These are phyloP conservation scores for Ictalurus punctatus DNA, from an alignment of 2,113 vertebrate genomes.

Conservation along the genomic window DNA sequence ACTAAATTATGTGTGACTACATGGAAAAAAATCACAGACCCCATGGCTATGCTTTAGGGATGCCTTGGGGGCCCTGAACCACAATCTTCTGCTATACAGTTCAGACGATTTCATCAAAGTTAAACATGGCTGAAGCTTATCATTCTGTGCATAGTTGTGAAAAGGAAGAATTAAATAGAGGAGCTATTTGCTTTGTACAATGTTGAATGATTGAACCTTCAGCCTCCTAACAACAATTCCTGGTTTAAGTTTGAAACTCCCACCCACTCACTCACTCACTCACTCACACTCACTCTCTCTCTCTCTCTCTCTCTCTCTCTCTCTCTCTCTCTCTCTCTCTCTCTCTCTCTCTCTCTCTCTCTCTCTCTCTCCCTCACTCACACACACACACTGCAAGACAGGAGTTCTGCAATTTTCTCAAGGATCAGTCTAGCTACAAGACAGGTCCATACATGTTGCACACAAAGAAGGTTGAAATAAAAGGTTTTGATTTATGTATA, in stretches of 20 bases:
- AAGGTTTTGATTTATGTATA: constrained; percentile 30
- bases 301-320: no score
- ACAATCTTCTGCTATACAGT: background rate
- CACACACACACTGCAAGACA: background rate
- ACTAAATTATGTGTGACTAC: background rate
- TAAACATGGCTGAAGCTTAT: background rate
- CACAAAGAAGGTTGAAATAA: constrained; percentile 13
- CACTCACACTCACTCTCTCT: no score
- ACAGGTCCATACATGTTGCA: constrained; percentile 1
- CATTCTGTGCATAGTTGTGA: background rate
- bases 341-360: no score
- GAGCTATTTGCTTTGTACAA: constrained; percentile 6
- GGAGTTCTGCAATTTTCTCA: constrained; percentile 16
- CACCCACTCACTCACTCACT: no score
- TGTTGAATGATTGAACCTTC: constrained; percentile 6
- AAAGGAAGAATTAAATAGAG: background rate
- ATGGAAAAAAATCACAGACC: background rate
- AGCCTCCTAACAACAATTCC: constrained; percentile 7
- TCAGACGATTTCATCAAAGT: background rate
- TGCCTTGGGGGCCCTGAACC: background rate
- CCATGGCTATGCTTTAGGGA: background rate
- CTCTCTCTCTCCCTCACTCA: background rate
- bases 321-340: no score
- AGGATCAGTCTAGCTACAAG: background rate
- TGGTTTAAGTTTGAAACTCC: background rate